Evolutionary conservation across 2,113 vertebrate species (phyloP).

Genomic region (Melanostigma gelatinosum): DNA sequence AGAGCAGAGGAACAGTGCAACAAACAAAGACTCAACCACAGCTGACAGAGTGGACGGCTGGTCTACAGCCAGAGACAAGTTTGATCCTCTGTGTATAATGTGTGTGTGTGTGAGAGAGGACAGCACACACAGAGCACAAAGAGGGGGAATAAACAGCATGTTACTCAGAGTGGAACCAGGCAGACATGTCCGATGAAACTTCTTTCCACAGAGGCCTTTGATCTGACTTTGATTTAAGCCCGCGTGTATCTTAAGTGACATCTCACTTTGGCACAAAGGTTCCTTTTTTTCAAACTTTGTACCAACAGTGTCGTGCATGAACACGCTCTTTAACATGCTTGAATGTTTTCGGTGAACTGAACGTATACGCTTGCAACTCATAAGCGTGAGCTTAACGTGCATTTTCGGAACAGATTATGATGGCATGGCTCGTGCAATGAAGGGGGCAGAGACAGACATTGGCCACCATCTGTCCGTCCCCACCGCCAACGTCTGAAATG

Average conservation of each 20-base stretch:
- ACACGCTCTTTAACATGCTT: background rate
- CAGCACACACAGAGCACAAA: conserved; percentile 68
- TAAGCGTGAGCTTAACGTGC: background rate
- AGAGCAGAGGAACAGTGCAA: conserved; percentile 77
- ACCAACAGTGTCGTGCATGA: background rate
- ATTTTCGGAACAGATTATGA: background rate
- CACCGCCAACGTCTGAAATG: background rate
- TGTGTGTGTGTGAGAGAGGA: conserved; percentile 58
- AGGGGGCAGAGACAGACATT: background rate
- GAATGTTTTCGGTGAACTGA: background rate
- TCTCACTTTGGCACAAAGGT: conserved; percentile 58
- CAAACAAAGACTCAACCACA: conserved; percentile 81
- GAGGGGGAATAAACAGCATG: conserved; percentile 73
- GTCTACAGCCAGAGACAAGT: conserved; percentile 70
- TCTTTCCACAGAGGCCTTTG: conserved; percentile 69
- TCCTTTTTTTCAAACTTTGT: conserved; percentile 22
- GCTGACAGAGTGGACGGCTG: conserved; percentile 78
- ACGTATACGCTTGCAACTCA: background rate
- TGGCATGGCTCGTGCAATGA: background rate
- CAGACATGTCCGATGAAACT: conserved; percentile 71
- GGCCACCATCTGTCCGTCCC: background rate
- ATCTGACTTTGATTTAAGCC: conserved; percentile 71
- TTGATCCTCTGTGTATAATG: conserved; percentile 77
- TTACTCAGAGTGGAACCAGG: conserved; percentile 76
- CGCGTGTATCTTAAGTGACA: conserved; percentile 66